phyloP scores from a whole-genome alignment of 2,888 invertebrate species.

The Anthophora plumipes region DNA sequence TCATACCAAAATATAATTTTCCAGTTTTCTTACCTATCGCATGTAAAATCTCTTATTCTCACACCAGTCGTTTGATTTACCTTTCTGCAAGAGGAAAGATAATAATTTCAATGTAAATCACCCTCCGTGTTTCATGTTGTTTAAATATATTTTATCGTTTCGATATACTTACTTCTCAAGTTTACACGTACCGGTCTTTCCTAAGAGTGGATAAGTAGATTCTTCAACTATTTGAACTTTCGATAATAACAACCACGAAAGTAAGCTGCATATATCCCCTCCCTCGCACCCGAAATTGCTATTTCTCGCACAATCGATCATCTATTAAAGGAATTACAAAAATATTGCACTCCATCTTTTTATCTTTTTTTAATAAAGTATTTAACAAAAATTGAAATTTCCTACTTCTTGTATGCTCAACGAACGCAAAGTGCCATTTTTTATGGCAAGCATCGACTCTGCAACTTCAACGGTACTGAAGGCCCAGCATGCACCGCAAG shows the following conservation, averaged over 20 bases:
- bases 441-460: slow-evolving; percentile 91
- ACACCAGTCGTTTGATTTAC: slow-evolving; percentile 68
- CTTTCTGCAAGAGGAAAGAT: slow-evolving; percentile 72
- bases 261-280: slow-evolving; percentile 92
- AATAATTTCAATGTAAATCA: background rate
- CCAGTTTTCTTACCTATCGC: slow-evolving; percentile 87
- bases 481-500: slow-evolving; percentile 95
- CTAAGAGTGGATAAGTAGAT: slow-evolving; percentile 88
- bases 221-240: slow-evolving; percentile 87
- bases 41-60: slow-evolving; percentile 84
- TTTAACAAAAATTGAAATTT: slow-evolving; percentile 6
- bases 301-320: slow-evolving; percentile 92
- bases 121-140: background rate
- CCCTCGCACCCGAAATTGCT: slow-evolving; percentile 92
- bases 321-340: slow-evolving; percentile 84
- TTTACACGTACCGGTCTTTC: slow-evolving; percentile 85
- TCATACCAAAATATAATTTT: background rate
- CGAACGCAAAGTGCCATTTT: slow-evolving; percentile 86
- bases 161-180: slow-evolving; percentile 82
- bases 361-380: background rate
- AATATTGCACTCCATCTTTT: too few species aligned
- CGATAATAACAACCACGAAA: slow-evolving; percentile 89
- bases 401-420: slow-evolving; percentile 90
- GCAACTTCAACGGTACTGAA: slow-evolving; percentile 91
- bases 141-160: background rate